These are phyloP conservation scores for Protonemura montana DNA, from an alignment of 2,888 invertebrate genomes.

Conservation along the genomic window DNA sequence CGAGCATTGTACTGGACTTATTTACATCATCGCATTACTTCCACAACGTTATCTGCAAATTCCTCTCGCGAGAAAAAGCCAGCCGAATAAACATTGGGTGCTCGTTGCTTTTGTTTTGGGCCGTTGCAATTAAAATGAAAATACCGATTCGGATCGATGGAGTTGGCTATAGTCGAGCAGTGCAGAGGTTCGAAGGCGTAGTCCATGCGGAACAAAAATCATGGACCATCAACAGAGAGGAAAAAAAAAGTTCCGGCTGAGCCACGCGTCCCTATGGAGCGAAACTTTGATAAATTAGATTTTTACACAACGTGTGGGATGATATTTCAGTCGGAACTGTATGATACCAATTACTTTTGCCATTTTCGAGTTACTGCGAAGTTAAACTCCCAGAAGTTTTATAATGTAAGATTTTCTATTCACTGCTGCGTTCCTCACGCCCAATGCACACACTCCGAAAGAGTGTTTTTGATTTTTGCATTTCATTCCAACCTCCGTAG, in stretches of 20 bases:
- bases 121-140: not conserved
- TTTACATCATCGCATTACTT: too few relatives aligned
- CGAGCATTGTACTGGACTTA: too few relatives aligned
- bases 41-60: too few relatives aligned
- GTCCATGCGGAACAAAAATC: not conserved
- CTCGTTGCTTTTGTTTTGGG: too few relatives aligned
- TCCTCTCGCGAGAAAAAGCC: too few relatives aligned
- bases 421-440: too few relatives aligned
- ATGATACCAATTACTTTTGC: slow-evolving; percentile 7
- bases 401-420: not conserved
- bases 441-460: too few relatives aligned
- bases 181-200: not conserved
- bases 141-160: not conserved
- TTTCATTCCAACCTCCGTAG: too few relatives aligned
- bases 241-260: not conserved
- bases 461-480: too few relatives aligned
- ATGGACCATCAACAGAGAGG: not conserved
- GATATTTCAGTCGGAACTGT: not conserved
- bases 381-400: not conserved
- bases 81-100: too few relatives aligned
- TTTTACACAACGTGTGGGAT: not conserved
- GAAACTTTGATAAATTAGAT: not conserved
- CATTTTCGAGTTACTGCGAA: not conserved
- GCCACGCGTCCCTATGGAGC: not conserved
- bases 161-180: not conserved